A percentile compares a stretch with the other conserved stretches of the same genome.
Evolutionary conservation across 2,113 vertebrate genomes (phyloP).

Genomic region (Chamaea fasciata): DNA sequence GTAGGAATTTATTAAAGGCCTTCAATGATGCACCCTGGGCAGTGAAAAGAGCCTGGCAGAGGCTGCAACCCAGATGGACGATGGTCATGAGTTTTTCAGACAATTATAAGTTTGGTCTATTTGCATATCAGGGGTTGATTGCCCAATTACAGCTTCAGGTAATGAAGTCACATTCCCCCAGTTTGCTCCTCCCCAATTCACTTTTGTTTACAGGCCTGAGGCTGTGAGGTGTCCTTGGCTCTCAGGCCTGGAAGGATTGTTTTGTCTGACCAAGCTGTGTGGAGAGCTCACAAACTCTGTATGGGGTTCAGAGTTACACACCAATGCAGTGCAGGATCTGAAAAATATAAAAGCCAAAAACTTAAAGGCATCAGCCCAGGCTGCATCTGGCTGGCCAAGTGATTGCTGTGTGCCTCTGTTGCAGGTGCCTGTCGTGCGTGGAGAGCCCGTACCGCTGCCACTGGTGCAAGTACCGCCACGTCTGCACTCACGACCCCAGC

Average conservation of each 20-base stretch:
- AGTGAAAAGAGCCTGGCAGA: background rate
- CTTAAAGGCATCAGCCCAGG: accelerated
- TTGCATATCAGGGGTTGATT: background rate
- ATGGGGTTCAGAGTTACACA: background rate
- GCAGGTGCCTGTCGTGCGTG: conserved; percentile 92
- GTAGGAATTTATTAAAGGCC: background rate
- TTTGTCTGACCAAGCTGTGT: background rate
- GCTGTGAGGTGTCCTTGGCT: background rate
- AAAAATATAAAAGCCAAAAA: accelerated
- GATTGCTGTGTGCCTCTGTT: background rate
- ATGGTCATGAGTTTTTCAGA: accelerated
- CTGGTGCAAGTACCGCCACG: conserved; percentile 97
- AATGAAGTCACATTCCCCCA: background rate
- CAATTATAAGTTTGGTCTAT: background rate
- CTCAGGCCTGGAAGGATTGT: background rate
- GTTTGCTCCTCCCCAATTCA: background rate
- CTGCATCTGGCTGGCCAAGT: background rate
- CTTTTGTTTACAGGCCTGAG: background rate
- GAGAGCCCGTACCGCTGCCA: conserved; percentile 94
- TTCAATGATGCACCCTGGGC: background rate
- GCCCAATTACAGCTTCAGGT: background rate
- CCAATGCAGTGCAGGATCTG: background rate
- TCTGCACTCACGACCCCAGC: conserved; percentile 93
- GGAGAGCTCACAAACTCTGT: background rate
- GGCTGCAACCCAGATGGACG: accelerated